Evolutionary conservation across 2,113 vertebrate genomes (phyloP).

Genomic region (Muntiacus reevesi): DNA sequence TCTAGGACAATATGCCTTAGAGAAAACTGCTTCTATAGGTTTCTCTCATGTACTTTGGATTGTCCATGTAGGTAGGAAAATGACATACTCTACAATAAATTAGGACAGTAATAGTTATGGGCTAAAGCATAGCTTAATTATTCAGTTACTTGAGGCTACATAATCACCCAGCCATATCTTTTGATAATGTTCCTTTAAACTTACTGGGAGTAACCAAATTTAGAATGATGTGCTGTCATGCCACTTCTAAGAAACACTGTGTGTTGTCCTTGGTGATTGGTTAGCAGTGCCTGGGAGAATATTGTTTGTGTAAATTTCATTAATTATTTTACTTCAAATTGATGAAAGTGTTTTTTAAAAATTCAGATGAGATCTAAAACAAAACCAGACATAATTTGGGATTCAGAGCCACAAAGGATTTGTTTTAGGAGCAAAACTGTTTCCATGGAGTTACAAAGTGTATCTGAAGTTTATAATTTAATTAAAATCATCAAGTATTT

Average conservation of each 20-base stretch:
- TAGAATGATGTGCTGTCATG: not conserved
- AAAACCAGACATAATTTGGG: not conserved
- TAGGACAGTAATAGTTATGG: not conserved
- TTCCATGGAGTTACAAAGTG: not conserved
- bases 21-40: not conserved
- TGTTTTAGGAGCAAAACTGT: constrained; percentile 9
- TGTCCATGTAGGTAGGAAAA: not conserved
- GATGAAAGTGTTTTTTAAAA: constrained; percentile 9
- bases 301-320: constrained; percentile 7
- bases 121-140: not conserved
- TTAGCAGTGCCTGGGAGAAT: not conserved
- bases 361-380: not conserved
- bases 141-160: not conserved
- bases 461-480: constrained; percentile 21
- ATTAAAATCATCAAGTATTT: constrained; percentile 20
- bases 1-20: not conserved
- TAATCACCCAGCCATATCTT: constrained; percentile 13
- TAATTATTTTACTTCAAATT: constrained; percentile 41
- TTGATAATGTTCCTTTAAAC: constrained; percentile 10
- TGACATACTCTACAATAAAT: not conserved
- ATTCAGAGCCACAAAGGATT: not conserved
- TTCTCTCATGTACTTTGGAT: not conserved
- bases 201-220: not conserved
- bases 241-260: not conserved
- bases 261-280: not conserved